A percentile compares a stretch with the other conserved stretches of the same genome.
These are phyloP conservation scores for Mesoclemmys tuberculata DNA, from an alignment of 2,113 vertebrate genomes.

Conservation along the genomic window DNA sequence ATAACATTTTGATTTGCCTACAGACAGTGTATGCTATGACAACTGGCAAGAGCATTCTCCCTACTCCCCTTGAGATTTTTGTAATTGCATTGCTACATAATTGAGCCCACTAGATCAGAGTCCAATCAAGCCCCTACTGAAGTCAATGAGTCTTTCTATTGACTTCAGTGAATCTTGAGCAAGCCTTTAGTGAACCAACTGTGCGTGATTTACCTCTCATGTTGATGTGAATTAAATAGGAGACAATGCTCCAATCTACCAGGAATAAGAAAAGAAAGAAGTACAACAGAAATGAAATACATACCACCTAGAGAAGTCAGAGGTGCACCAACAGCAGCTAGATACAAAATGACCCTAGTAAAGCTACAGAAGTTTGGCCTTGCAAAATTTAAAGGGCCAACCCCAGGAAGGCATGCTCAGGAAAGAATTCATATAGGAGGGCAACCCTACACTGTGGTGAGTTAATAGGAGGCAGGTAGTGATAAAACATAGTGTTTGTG, in stretches of 20 bases:
- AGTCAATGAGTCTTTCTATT: background rate
- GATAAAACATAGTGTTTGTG: background rate
- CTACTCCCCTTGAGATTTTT: conserved; percentile 51
- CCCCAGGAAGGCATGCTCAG: fast-evolving
- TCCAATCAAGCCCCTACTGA: background rate
- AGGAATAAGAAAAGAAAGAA: background rate
- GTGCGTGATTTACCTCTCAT: fast-evolving
- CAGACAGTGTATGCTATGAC: conserved; percentile 40
- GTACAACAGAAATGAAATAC: background rate
- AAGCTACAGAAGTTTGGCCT: background rate
- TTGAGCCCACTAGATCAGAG: conserved; percentile 56
- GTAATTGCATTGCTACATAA: conserved; percentile 59
- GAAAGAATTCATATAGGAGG: background rate
- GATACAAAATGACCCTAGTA: background rate
- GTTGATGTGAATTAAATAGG: background rate
- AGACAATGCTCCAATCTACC: background rate
- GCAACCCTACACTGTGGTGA: fast-evolving
- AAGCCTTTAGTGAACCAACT: background rate
- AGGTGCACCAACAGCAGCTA: fast-evolving
- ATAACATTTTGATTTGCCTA: conserved; percentile 32
- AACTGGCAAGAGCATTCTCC: conserved; percentile 38
- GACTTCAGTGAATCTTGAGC: background rate
- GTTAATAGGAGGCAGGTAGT: background rate
- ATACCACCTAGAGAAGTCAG: background rate
- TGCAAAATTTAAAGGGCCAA: background rate